These are phyloP conservation scores for Parambassis ranga DNA, from an alignment of 2,797 vertebrate species.

Conservation along the genomic window DNA sequence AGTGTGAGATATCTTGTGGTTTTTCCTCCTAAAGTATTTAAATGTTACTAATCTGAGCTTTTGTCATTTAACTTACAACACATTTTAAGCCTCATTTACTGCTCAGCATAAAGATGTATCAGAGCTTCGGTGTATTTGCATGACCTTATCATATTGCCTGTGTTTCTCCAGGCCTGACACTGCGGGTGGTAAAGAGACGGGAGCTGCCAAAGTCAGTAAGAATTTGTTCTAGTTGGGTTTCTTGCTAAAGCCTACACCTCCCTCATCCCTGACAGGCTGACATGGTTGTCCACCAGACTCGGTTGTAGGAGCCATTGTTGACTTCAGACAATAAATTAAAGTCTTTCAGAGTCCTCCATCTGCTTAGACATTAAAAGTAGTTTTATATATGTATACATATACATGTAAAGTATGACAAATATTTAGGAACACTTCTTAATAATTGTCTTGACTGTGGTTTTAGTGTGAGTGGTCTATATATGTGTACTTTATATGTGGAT, in stretches of 20 bases:
- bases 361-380: conserved; percentile 18
- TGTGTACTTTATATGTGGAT: conserved; percentile 25
- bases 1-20: no score
- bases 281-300: conserved; percentile 79
- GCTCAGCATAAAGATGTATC: no score
- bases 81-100: no score
- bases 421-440: neutral
- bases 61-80: no score
- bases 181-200: conserved; percentile 97
- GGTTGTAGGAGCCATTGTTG: conserved; percentile 68
- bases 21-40: no score
- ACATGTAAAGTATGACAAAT: conserved; percentile 10
- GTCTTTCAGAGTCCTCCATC: neutral
- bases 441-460: neutral
- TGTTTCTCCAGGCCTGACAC: conserved; percentile 87
- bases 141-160: no score
- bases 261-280: conserved; percentile 86
- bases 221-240: conserved; percentile 92
- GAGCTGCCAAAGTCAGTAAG: conserved; percentile 99
- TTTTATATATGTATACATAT: no score
- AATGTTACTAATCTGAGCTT: no score
- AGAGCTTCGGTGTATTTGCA: no score
- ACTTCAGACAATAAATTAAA: conserved; percentile 45
- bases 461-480: conserved; percentile 1
- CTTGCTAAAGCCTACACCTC: conserved; percentile 88